These are phyloP conservation scores for Eilema sororculum DNA, from an alignment of 2,888 invertebrate genomes.

Conservation along the genomic window DNA sequence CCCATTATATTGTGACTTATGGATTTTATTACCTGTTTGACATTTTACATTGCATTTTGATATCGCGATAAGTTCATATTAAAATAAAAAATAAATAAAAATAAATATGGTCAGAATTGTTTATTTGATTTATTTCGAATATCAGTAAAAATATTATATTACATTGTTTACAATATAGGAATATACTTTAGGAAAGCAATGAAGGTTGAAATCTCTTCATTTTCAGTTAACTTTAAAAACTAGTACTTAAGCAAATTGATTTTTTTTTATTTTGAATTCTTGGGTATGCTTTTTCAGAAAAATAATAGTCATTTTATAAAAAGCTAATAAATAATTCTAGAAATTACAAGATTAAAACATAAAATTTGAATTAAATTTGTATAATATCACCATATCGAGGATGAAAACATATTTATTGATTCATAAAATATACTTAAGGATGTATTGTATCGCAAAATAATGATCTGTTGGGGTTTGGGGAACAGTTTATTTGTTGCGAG, in stretches of 20 bases:
- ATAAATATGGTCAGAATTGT: neutral
- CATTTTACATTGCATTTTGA: slow-evolving; percentile 30
- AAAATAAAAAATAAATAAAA: slow-evolving; percentile 3
- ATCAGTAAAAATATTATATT: too few species aligned
- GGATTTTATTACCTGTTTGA: slow-evolving; percentile 29
- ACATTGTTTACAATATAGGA: too few species aligned
- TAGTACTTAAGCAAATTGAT: too few species aligned
- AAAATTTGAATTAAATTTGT: slow-evolving; percentile 18
- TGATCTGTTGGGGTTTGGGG: neutral
- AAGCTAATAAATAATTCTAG: neutral
- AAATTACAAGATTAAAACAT: slow-evolving; percentile 9
- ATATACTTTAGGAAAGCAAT: too few species aligned
- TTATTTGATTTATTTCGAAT: neutral
- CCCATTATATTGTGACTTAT: slow-evolving; percentile 32
- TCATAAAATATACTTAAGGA: slow-evolving; percentile 17
- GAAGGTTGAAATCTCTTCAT: too few species aligned
- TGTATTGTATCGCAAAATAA: slow-evolving; percentile 1
- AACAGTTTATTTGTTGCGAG: neutral
- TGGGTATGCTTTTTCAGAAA: too few species aligned
- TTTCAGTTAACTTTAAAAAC: too few species aligned
- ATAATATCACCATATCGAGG: neutral
- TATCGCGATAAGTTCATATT: slow-evolving; percentile 15
- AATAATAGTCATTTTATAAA: neutral
- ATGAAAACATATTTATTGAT: slow-evolving; percentile 26
- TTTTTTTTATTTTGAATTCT: too few species aligned